These are phyloP conservation scores for Gymnocephalus cernua DNA, from an alignment of 2,113 vertebrate species.

Conservation along the genomic window DNA sequence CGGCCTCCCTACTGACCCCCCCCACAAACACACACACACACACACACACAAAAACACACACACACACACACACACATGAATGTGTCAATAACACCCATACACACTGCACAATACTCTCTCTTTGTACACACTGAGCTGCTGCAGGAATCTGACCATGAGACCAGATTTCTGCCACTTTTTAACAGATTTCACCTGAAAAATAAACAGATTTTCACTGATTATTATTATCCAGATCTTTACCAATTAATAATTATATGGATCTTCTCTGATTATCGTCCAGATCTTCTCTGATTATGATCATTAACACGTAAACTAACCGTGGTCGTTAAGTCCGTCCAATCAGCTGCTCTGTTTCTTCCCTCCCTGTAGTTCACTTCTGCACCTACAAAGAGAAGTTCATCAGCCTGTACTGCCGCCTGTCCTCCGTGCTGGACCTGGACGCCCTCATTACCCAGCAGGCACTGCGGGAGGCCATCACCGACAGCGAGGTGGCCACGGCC, in stretches of 20 bases:
- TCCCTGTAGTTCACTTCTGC: slow-evolving; percentile 93
- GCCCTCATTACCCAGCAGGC: slow-evolving; percentile 97
- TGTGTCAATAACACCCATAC: slow-evolving; percentile 41
- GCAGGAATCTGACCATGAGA: background rate
- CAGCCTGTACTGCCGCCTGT: slow-evolving; percentile 96
- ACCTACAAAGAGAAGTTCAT: slow-evolving; percentile 97
- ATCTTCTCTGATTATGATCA: background rate
- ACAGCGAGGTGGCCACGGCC: slow-evolving; percentile 92
- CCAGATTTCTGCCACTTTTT: background rate
- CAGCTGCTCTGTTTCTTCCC: no score
- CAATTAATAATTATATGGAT: background rate
- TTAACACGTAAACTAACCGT: no score
- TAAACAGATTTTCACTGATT: background rate
- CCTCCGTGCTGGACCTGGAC: slow-evolving; percentile 95
- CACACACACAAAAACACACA: background rate
- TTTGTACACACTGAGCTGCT: slow-evolving; percentile 1
- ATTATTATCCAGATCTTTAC: background rate
- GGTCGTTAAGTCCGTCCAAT: no score
- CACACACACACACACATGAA: background rate
- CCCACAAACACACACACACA: background rate
- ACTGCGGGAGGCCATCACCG: slow-evolving; percentile 95
- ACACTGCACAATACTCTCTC: slow-evolving; percentile 29
- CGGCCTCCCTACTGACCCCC: slow-evolving; percentile 19
- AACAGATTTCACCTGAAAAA: no score
- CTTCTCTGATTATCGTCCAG: background rate